A percentile compares a stretch with the other conserved stretches of the same genome.
phyloP scores from a whole-genome alignment of 2,888 invertebrate genomes.

The Matsumyia berberina region DNA sequence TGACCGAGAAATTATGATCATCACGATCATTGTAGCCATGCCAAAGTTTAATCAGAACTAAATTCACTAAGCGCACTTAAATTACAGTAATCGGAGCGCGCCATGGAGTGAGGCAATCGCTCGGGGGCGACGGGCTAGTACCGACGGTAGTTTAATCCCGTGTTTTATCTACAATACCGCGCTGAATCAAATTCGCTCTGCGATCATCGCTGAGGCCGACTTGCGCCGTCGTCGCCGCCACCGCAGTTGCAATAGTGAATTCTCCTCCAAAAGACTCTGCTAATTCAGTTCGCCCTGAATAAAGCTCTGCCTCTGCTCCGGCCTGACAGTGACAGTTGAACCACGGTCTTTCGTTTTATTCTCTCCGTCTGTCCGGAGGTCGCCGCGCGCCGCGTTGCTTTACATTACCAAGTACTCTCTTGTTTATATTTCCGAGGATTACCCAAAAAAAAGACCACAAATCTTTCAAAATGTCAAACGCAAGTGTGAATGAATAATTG shows the following conservation, averaged over 20 bases:
- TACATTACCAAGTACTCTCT: conserved; percentile 9
- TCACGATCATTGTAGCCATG: conserved; percentile 20
- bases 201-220: conserved; percentile 58
- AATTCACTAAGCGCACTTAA: conserved; percentile 46
- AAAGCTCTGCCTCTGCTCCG: conserved; percentile 59
- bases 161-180: conserved; percentile 26
- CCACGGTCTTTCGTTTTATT: conserved; percentile 56
- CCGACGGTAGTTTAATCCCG: conserved; percentile 35
- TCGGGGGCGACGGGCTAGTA: background rate
- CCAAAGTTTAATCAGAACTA: conserved; percentile 61
- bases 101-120: background rate
- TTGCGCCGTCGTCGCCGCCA: conserved; percentile 4
- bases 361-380: conserved; percentile 53
- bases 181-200: conserved; percentile 59
- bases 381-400: background rate
- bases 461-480: conserved; percentile 9
- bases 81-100: conserved; percentile 68
- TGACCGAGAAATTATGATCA: conserved; percentile 58
- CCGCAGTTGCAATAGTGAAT: conserved; percentile 49
- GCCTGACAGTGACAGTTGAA: conserved; percentile 47
- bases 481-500: background rate
- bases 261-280: conserved; percentile 6
- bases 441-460: background rate
- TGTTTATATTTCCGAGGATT: conserved; percentile 25
- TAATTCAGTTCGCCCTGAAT: conserved; percentile 48